Percentiles rank a stretch among this genome's conserved stretches.
Evolutionary conservation across 2,113 vertebrate species (phyloP).

Genomic region (Coturnix japonica): DNA sequence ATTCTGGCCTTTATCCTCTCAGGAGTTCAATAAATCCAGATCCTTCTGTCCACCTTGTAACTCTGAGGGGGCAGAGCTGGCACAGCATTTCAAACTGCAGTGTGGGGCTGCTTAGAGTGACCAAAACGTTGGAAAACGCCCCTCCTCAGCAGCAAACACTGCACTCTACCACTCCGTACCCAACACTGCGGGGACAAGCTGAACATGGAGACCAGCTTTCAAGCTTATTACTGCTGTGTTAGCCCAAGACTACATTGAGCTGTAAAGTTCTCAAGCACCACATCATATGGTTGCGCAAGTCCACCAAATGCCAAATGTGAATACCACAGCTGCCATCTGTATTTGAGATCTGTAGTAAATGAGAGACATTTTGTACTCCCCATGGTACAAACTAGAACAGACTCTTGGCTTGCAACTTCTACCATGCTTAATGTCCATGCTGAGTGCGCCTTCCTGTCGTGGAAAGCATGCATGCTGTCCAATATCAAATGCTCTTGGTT

Average conservation of each 20-base stretch:
- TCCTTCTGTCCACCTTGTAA: not conserved
- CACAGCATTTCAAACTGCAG: not conserved
- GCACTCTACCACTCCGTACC: too few species aligned
- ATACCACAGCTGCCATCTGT: not conserved
- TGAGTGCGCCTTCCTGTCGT: not conserved
- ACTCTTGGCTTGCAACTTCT: not conserved
- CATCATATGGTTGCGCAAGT: not conserved
- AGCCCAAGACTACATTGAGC: not conserved
- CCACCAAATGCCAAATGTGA: not conserved
- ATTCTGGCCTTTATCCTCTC: not conserved
- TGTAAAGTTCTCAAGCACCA: not conserved
- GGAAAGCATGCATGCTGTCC: fast-evolving
- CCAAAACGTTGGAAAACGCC: fast-evolving
- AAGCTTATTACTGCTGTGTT: fast-evolving
- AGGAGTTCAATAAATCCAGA: not conserved
- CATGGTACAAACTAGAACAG: not conserved
- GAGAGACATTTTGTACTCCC: not conserved
- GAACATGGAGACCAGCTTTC: not conserved
- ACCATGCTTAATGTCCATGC: fast-evolving
- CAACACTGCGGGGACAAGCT: fast-evolving
- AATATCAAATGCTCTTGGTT: not conserved
- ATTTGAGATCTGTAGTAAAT: not conserved
- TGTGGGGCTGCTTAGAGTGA: not conserved
- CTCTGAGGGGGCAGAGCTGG: not conserved
- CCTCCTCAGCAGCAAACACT: not conserved